phyloP scores from a whole-genome alignment of 2,113 vertebrate species.

The Aplodontia rufa region DNA sequence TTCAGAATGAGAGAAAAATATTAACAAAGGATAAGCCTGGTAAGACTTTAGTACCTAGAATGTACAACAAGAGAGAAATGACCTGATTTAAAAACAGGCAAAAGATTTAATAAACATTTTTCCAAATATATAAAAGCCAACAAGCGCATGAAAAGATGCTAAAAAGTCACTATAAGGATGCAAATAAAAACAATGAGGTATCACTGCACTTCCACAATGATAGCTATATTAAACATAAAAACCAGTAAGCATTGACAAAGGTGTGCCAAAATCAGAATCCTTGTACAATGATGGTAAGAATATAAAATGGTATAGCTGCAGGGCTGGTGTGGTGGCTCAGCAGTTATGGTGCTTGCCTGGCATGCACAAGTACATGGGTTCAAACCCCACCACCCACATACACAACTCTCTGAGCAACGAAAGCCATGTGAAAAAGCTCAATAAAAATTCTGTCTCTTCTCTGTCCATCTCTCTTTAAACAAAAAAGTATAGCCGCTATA shows the following conservation, averaged over 20 bases:
- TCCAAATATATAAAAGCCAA: not conserved
- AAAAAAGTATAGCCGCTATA: not conserved
- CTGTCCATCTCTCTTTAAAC: no score
- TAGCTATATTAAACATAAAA: not conserved
- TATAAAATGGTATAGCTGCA: not conserved
- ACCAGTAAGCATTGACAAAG: not conserved
- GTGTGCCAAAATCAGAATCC: not conserved
- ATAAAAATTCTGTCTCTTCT: no score
- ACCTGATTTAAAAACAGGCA: not conserved
- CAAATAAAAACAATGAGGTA: conserved; percentile 1
- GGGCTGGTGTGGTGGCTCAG: no score
- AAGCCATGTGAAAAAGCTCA: no score
- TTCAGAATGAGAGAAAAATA: not conserved
- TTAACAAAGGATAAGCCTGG: not conserved
- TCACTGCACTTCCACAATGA: not conserved
- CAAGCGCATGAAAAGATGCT: not conserved
- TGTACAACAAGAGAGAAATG: not conserved
- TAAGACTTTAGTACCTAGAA: not conserved
- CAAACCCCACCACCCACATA: no score
- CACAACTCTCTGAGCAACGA: no score
- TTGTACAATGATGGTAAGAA: not conserved
- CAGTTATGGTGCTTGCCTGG: no score
- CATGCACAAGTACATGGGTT: no score
- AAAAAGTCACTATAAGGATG: not conserved
- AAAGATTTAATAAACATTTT: not conserved